A percentile compares a stretch with the other conserved stretches of the same genome.
These are phyloP conservation scores for Vanessa tameamea DNA, from an alignment of 1,140 invertebrate species.

Conservation along the genomic window DNA sequence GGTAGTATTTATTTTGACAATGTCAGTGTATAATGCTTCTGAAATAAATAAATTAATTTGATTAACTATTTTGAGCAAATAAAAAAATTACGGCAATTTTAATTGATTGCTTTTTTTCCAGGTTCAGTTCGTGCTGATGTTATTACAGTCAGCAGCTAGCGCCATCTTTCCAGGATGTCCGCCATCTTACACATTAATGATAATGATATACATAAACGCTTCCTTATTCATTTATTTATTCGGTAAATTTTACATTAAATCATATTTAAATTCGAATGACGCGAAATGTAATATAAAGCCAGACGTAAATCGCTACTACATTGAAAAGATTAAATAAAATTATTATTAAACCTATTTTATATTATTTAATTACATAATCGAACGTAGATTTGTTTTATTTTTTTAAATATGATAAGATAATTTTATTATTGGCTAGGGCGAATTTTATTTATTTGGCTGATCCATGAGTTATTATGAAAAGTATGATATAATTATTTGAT, in stretches of 20 bases:
- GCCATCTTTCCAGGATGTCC: conserved; percentile 43
- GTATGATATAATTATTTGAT: no score
- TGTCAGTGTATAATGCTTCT: no score
- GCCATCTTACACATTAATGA: conserved; percentile 42
- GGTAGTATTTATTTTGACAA: no score
- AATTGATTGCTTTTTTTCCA: neutral
- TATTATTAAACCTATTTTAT: neutral
- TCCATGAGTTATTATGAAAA: no score
- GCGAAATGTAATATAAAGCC: neutral
- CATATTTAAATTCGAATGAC: conserved; percentile 33
- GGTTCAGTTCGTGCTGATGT: conserved; percentile 45
- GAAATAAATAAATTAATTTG: no score
- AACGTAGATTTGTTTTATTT: no score
- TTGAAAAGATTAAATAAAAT: neutral
- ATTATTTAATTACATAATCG: no score
- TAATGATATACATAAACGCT: conserved; percentile 41
- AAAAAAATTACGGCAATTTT: neutral
- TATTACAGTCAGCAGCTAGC: conserved; percentile 37
- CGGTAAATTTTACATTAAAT: conserved; percentile 48
- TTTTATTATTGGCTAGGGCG: no score
- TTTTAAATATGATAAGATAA: no score
- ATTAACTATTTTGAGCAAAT: no score
- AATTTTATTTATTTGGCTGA: no score
- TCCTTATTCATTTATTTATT: conserved; percentile 51
- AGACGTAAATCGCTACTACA: neutral